Conservation (phyloP, 2,888 invertebrate species). For the Trichopoda pennipes region DNA sequence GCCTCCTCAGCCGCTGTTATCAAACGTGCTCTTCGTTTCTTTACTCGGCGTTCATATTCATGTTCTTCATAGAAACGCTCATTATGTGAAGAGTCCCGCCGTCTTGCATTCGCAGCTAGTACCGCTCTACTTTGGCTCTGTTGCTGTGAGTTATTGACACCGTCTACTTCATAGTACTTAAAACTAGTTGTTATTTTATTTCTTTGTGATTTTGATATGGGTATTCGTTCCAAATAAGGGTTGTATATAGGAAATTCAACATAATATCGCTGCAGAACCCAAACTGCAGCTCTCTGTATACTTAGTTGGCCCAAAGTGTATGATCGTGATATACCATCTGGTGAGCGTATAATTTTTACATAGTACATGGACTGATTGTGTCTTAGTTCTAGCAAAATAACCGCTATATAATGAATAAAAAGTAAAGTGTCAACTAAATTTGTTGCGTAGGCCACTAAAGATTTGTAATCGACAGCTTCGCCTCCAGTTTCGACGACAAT, state of each 20-base stretch:
- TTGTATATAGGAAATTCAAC: slow-evolving; percentile 98
- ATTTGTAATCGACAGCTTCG: slow-evolving; percentile 91
- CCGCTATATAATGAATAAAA: slow-evolving; percentile 96
- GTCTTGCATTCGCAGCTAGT: slow-evolving; percentile 88
- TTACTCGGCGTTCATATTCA: slow-evolving; percentile 95
- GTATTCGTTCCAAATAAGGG: slow-evolving; percentile 95
- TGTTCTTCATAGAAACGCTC: slow-evolving; percentile 99
- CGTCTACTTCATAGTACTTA: slow-evolving; percentile 99
- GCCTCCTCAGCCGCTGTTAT: slow-evolving; percentile 98
- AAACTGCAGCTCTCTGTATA: slow-evolving; percentile 96
- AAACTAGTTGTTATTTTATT: slow-evolving; percentile 90
- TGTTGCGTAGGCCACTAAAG: slow-evolving; percentile 94
- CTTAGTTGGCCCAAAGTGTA: slow-evolving; percentile 95
- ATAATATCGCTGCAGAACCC: slow-evolving; percentile 96
- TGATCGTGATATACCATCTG: slow-evolving; percentile 95
- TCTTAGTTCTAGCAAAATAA: slow-evolving; percentile 95
- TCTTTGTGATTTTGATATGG: slow-evolving; percentile 90
- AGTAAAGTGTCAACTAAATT: slow-evolving; percentile 96
- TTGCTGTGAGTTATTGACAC: slow-evolving; percentile 85
- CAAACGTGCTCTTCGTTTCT: slow-evolving; percentile 93
- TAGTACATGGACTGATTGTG: slow-evolving; percentile 95
- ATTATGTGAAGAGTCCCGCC: slow-evolving; percentile 95
- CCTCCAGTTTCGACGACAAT: slow-evolving; percentile 88
- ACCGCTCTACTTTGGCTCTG: slow-evolving; percentile 87
- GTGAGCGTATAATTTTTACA: slow-evolving; percentile 94